phyloP scores from a whole-genome alignment of 2,113 vertebrate species.

The Engraulis encrasicolus region DNA sequence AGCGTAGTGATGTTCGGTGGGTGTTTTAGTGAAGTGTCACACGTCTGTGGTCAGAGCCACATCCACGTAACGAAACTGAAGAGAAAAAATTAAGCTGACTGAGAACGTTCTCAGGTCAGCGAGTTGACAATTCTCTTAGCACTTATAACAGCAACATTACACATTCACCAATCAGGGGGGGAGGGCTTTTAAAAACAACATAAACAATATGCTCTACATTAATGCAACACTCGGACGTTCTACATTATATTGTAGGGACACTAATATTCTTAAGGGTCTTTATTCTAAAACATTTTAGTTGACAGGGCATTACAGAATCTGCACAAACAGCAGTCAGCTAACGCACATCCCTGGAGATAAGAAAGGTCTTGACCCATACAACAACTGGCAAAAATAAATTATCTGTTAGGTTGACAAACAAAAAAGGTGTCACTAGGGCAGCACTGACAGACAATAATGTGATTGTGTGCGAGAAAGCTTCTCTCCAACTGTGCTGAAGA shows the following conservation, averaged over 20 bases:
- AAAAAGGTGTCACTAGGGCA: background rate
- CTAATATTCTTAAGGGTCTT: no score
- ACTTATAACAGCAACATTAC: background rate
- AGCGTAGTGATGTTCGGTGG: background rate
- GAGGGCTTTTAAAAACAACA: no score
- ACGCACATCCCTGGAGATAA: background rate
- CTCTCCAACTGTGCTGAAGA: background rate
- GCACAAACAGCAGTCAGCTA: background rate
- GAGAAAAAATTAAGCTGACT: background rate
- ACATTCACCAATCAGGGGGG: background rate
- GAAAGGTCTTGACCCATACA: background rate
- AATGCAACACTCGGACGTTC: no score
- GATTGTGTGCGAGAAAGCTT: no score
- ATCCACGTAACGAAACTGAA: slow-evolving; percentile 4
- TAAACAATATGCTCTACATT: no score
- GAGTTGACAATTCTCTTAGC: background rate
- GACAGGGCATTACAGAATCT: background rate
- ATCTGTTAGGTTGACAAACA: background rate
- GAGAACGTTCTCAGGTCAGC: background rate
- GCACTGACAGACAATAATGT: background rate
- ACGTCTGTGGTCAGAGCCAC: background rate
- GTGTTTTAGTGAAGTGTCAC: background rate
- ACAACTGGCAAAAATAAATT: background rate
- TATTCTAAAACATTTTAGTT: background rate
- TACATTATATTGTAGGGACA: no score